Base-by-base conservation (phyloP, 2,113 vertebrate species). In the Noturus placidus region DNA sequence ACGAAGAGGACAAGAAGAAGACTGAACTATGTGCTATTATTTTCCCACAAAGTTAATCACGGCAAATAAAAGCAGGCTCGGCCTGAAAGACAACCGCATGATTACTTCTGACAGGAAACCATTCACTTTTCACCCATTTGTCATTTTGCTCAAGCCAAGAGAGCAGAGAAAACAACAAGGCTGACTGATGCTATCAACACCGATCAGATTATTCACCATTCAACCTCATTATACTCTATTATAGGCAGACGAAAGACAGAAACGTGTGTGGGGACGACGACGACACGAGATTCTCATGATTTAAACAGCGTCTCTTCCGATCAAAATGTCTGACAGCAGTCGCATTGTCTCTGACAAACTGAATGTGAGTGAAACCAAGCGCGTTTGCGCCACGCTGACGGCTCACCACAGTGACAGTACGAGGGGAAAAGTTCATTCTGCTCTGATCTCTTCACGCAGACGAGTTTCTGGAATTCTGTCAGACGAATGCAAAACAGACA, bases 91-190 rank as follows among this genome's bases (percentile, higher is more conserved):
- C 93, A 94, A 94, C 92, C 92, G 94, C 88, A 94, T 94, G 93
- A 95, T 95, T 94, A 94, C 92, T 92, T 91, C 91, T 90, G 93
- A 95, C 94, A 95, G 94, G 89, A 91, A 80, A 92, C 94, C 94
- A 96, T 94, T 95, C 93, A 92, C 89, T 92, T 91, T 87, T 92
- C 90, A 93, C 91, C 86, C 85, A 92, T 94, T 94, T 93, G 92
- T 94, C 94, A 93, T 90, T 82, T 88, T 86, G 86, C 90, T 92
- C 91, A 88, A 92, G 92, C 90, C 90, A 92, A 88, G 85, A 91
- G 82, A 84, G 90, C 89, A 87, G 72, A 22, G 84, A 90, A 92
- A 88, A 86, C 63, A 70, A 81, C 79, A 86, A 87, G 91, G 90
- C 87, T 91, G 90, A 91, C 90, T 86, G 90, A 90, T 91, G 91